Percentiles rank a stretch among this genome's conserved stretches.
Evolutionary conservation across 2,797 vertebrate species (phyloP).

Genomic region (Rhinella marina): DNA sequence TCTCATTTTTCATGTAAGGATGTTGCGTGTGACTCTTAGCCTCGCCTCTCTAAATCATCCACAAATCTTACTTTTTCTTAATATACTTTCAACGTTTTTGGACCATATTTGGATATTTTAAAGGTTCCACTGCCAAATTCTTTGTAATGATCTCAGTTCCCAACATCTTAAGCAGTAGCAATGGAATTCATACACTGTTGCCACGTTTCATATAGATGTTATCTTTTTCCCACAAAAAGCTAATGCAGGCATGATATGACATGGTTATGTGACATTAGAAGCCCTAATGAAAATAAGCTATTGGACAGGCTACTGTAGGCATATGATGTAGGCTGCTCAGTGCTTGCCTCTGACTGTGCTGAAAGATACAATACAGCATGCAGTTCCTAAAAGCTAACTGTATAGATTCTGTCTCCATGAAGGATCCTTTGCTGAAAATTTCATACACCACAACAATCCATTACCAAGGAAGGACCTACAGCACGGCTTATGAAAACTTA

Average conservation of each 20-base stretch:
- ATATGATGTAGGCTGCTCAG: too few relatives aligned
- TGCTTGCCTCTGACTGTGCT: too few relatives aligned
- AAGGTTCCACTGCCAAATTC: constrained; percentile 13
- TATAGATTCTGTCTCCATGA: too few relatives aligned
- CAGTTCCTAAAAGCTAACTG: too few relatives aligned
- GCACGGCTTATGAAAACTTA: too few relatives aligned
- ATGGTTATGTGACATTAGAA: too few relatives aligned
- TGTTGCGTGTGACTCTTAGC: neutral
- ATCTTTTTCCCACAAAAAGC: neutral
- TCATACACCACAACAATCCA: too few relatives aligned
- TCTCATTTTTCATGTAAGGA: neutral
- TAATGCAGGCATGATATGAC: neutral
- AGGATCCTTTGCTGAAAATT: too few relatives aligned
- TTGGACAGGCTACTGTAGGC: too few relatives aligned
- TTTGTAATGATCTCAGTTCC: constrained; percentile 22
- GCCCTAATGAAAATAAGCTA: too few relatives aligned
- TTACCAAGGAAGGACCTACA: too few relatives aligned
- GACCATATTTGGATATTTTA: neutral
- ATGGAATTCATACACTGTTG: constrained; percentile 45
- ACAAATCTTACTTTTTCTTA: neutral
- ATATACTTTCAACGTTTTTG: neutral
- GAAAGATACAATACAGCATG: too few relatives aligned
- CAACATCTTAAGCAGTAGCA: constrained; percentile 30
- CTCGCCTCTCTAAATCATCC: constrained; percentile 8
- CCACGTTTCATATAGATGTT: constrained; percentile 33